Percentiles rank a stretch among this genome's conserved stretches.
Conservation (phyloP, 2,113 vertebrate genomes). For the Zingel zingel region DNA sequence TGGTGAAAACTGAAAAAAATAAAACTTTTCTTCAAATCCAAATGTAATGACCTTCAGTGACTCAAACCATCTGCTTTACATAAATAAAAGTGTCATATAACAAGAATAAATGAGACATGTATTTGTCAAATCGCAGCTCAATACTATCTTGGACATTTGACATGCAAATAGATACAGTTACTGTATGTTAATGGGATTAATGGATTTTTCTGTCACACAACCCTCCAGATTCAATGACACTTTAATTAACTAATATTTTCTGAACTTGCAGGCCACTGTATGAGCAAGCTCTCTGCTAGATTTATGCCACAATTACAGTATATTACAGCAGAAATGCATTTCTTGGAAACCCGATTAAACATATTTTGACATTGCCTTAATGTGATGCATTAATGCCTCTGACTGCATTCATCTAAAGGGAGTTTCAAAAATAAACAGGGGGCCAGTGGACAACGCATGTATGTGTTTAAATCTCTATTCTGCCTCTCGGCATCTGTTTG, state of each 20-base stretch:
- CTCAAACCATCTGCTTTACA: slow-evolving; percentile 22
- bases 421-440: slow-evolving; percentile 43
- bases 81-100: slow-evolving; percentile 58
- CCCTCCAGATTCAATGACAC: slow-evolving; percentile 59
- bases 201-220: slow-evolving; percentile 77
- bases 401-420: slow-evolving; percentile 27
- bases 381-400: slow-evolving; percentile 29
- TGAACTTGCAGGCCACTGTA: slow-evolving; percentile 36
- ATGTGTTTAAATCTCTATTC: slow-evolving; percentile 69
- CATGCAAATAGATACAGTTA: slow-evolving; percentile 79
- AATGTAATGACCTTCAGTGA: slow-evolving; percentile 35
- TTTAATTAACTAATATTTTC: slow-evolving; percentile 73
- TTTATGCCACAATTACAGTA: slow-evolving; percentile 54
- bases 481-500: slow-evolving; percentile 51
- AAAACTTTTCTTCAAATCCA: neutral
- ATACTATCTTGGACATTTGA: slow-evolving; percentile 73
- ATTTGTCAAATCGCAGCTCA: slow-evolving; percentile 72
- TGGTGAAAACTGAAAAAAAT: slow-evolving; percentile 5
- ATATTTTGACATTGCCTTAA: slow-evolving; percentile 38
- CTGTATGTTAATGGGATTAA: slow-evolving; percentile 71
- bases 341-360: slow-evolving; percentile 38
- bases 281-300: slow-evolving; percentile 39
- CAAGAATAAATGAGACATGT: slow-evolving; percentile 61
- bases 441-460: slow-evolving; percentile 13
- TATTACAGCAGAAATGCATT: slow-evolving; percentile 37